Evolutionary conservation across 2,888 invertebrate species (phyloP).

Genomic region (Baronia brevicornis): DNA sequence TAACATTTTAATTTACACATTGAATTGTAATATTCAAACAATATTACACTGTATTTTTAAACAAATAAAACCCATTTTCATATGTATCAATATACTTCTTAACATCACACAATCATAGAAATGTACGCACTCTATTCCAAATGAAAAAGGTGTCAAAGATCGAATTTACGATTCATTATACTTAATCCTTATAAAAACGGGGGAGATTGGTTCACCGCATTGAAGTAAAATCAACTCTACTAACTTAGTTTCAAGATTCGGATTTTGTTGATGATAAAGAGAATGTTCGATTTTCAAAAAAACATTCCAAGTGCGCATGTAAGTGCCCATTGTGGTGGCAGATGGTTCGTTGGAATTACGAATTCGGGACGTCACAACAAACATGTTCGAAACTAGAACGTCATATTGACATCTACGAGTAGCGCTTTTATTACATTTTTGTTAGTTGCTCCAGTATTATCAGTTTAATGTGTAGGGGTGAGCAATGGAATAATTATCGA

Average conservation of each 20-base stretch:
- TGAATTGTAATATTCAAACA: conserved; percentile 13
- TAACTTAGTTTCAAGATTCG: accelerated
- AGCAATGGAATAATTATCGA: too few species aligned
- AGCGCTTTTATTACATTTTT: too few species aligned
- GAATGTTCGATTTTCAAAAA: conserved; percentile 55
- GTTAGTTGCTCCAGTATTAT: too few species aligned
- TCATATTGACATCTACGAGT: too few species aligned
- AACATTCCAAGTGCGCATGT: conserved; percentile 58
- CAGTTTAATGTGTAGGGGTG: too few species aligned
- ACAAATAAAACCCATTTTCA: conserved; percentile 13
- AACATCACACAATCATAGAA: conserved; percentile 50
- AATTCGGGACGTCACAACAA: conserved; percentile 36
- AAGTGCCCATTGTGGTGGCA: conserved; percentile 71
- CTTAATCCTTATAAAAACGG: conserved; percentile 67
- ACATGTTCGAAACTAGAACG: conserved; percentile 17
- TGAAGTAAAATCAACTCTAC: conserved; percentile 24
- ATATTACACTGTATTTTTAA: conserved; percentile 12
- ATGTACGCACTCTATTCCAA: conserved; percentile 59
- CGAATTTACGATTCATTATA: conserved; percentile 76
- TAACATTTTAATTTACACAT: conserved; percentile 56
- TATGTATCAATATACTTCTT: conserved; percentile 16
- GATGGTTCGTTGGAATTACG: conserved; percentile 55
- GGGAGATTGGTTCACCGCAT: conserved; percentile 29
- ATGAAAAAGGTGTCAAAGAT: conserved; percentile 76
- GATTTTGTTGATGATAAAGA: conserved; percentile 10